Conservation (phyloP, 2,888 invertebrate genomes). For the Callinectes sapidus region DNA sequence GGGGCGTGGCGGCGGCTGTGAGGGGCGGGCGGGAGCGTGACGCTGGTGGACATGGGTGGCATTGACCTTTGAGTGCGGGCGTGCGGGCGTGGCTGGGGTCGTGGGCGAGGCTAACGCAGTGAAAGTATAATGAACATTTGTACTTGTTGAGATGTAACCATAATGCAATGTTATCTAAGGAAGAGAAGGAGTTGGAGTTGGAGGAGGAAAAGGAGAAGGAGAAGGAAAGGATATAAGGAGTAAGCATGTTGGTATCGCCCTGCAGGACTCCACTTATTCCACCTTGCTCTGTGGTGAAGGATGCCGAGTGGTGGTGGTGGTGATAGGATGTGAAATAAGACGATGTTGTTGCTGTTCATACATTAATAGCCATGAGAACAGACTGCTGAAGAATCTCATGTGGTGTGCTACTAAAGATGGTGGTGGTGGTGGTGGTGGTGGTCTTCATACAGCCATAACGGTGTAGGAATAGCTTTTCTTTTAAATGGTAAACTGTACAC, state of each 20-base stretch:
- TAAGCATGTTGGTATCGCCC: background rate
- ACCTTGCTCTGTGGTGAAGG: background rate
- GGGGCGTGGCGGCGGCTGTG: background rate
- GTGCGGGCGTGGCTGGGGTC: background rate
- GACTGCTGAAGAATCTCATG: too few species aligned
- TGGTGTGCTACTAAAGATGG: too few species aligned
- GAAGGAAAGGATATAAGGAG: background rate
- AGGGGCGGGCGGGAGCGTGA: background rate
- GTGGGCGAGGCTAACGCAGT: background rate
- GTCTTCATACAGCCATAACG: too few species aligned
- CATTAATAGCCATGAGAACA: too few species aligned
- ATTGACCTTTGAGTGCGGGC: background rate
- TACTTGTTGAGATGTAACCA: conserved; percentile 30
- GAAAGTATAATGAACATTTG: conserved; percentile 20
- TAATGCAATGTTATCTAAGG: conserved; percentile 2
- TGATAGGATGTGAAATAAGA: too few species aligned
- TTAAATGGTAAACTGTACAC: too few species aligned
- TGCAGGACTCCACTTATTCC: background rate
- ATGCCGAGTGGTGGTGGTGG: background rate
- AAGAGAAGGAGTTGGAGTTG: background rate
- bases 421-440: too few species aligned
- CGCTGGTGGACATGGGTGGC: background rate
- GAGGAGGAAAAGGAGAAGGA: background rate
- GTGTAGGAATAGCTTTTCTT: too few species aligned
- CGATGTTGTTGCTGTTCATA: too few species aligned